Conservation (phyloP, 2,888 invertebrate species). For the Crioceris asparagi region DNA sequence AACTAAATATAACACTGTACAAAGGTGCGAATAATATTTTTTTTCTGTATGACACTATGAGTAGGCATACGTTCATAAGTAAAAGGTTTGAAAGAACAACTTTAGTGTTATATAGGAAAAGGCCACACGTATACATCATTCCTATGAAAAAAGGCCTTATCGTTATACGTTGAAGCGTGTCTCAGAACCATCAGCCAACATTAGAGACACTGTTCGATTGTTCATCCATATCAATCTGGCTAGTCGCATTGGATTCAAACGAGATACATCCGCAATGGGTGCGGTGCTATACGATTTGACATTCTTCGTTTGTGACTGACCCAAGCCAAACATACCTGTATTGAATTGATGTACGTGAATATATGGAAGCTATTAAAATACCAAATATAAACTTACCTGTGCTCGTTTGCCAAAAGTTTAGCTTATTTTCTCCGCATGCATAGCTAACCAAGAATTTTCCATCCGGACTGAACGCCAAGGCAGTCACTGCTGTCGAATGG, state of each 20-base stretch:
- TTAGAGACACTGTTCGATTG: slow-evolving; percentile 81
- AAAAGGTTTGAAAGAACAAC: too few relatives aligned
- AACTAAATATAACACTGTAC: too few relatives aligned
- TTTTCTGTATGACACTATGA: too few relatives aligned
- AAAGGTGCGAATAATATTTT: too few relatives aligned
- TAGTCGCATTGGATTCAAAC: slow-evolving; percentile 78
- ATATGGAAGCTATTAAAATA: background rate
- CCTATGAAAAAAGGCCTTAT: too few relatives aligned
- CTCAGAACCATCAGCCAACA: slow-evolving; percentile 94
- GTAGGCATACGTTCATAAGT: too few relatives aligned
- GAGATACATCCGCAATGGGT: slow-evolving; percentile 78
- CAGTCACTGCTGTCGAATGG: slow-evolving; percentile 82
- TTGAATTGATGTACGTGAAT: background rate
- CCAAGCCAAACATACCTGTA: slow-evolving; percentile 91
- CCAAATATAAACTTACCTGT: slow-evolving; percentile 63
- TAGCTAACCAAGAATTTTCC: slow-evolving; percentile 96
- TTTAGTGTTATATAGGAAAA: too few relatives aligned
- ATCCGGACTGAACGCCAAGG: slow-evolving; percentile 92
- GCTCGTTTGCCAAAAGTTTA: slow-evolving; percentile 97
- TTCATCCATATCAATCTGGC: slow-evolving; percentile 95
- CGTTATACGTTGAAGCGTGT: slow-evolving; percentile 72
- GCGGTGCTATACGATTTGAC: slow-evolving; percentile 91
- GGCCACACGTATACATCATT: too few relatives aligned
- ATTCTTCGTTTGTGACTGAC: slow-evolving; percentile 93
- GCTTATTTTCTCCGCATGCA: slow-evolving; percentile 83